Evolutionary conservation across 1,140 invertebrate genomes (phyloP).

Genomic region (Halotydeus destructor): DNA sequence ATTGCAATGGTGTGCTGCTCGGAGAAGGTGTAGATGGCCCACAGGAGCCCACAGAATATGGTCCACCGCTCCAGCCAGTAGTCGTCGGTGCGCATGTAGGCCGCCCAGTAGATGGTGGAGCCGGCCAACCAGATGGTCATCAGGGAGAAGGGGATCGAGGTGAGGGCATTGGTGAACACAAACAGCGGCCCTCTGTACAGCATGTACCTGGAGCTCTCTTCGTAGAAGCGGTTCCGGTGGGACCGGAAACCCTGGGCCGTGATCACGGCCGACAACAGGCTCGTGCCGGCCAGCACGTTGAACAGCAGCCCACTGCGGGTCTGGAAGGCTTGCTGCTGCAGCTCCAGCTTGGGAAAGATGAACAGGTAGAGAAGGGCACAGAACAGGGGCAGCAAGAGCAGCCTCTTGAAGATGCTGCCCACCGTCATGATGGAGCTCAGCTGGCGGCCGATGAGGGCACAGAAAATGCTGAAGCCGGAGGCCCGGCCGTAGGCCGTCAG

Average conservation of each 20-base stretch:
- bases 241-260: conserved; percentile 46
- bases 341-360: conserved; percentile 39
- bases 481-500: conserved; percentile 42
- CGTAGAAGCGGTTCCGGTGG: conserved; percentile 67
- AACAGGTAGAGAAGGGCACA: conserved; percentile 56
- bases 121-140: conserved; percentile 39
- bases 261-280: conserved; percentile 47
- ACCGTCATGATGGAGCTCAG: conserved; percentile 30
- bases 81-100: conserved; percentile 6
- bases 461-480: conserved; percentile 41
- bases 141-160: conserved; percentile 55
- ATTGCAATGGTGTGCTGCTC: conserved; percentile 62
- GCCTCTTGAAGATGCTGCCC: conserved; percentile 43
- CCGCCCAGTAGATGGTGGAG: conserved; percentile 47
- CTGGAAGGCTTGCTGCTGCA: conserved; percentile 47
- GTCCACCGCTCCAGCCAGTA: conserved; percentile 16
- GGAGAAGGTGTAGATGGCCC: conserved; percentile 34
- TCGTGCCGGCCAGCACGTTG: conserved; percentile 50
- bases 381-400: conserved; percentile 50
- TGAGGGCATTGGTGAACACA: conserved; percentile 49
- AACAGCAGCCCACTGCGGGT: conserved; percentile 56
- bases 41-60: conserved; percentile 36
- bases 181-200: conserved; percentile 63
- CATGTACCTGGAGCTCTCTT: conserved; percentile 56
- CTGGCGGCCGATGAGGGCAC: conserved; percentile 37